Conservation (phyloP, 2,888 invertebrate genomes). For the Volucella inanis region DNA sequence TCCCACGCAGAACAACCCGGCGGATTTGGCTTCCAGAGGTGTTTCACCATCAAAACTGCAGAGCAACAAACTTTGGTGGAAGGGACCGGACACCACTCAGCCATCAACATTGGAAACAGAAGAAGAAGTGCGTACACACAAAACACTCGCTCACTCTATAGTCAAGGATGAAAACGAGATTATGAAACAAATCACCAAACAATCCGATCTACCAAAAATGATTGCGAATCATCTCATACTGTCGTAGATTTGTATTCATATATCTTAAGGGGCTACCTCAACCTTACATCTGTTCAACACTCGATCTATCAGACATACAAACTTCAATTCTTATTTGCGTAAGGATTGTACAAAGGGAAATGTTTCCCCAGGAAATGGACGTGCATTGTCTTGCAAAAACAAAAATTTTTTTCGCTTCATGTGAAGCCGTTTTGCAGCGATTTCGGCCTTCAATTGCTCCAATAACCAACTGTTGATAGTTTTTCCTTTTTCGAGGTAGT, state of each 20-base stretch:
- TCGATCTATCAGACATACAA: not conserved
- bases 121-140: constrained; percentile 16
- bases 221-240: constrained; percentile 11
- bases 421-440: too few relatives aligned
- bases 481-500: too few relatives aligned
- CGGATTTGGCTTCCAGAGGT: constrained; percentile 27
- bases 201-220: constrained; percentile 9
- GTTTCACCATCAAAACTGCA: constrained; percentile 3
- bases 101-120: constrained; percentile 9
- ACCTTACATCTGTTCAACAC: not conserved
- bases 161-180: not conserved
- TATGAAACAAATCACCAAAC: constrained; percentile 2
- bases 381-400: too few relatives aligned
- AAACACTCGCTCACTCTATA: constrained; percentile 5
- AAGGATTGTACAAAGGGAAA: constrained; percentile 12
- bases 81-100: constrained; percentile 26
- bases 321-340: constrained; percentile 12
- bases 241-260: not conserved
- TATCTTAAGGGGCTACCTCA: not conserved
- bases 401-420: too few relatives aligned
- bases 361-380: constrained; percentile 26
- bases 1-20: constrained; percentile 13
- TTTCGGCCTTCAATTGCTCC: too few relatives aligned
- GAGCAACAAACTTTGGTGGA: constrained; percentile 42
- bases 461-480: too few relatives aligned